These are phyloP conservation scores for Philotrypesis tridentata DNA, from an alignment of 1,140 invertebrate genomes.

Conservation along the genomic window DNA sequence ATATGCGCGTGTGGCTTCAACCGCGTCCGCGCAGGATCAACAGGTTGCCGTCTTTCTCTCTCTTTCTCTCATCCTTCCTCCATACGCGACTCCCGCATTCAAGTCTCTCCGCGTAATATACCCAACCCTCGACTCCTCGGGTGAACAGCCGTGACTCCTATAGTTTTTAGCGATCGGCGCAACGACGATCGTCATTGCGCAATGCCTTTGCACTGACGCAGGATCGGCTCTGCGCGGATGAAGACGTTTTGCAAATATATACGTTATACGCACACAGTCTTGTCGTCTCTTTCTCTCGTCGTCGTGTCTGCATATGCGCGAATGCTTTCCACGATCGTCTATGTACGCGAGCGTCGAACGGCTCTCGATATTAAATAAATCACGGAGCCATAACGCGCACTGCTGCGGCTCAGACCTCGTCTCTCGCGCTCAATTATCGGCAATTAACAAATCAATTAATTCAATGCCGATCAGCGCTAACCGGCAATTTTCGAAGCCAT, in stretches of 20 bases:
- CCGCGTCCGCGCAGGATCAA: conserved; percentile 19
- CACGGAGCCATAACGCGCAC: not conserved
- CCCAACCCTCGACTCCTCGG: no score
- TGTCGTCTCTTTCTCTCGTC: no score
- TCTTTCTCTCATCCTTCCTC: conserved; percentile 2
- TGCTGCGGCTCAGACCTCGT: not conserved
- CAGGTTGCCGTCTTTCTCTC: conserved; percentile 8
- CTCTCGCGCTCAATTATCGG: not conserved
- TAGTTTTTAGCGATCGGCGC: not conserved
- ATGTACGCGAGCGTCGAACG: no score
- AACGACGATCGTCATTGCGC: not conserved
- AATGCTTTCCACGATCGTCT: no score
- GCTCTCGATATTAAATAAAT: not conserved
- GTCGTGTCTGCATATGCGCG: no score
- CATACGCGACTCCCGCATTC: conserved; percentile 23
- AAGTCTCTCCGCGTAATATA: no score
- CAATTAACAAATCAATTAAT: conserved; percentile 13
- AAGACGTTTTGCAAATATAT: not conserved
- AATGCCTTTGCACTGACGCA: no score
- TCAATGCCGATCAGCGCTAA: not conserved
- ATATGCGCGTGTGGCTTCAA: conserved; percentile 3
- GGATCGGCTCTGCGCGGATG: not conserved
- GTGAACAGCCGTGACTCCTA: not conserved
- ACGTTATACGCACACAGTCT: no score
- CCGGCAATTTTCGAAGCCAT: not conserved